These are phyloP conservation scores for Druceiella hillmani DNA, from an alignment of 2,888 invertebrate species.

Conservation along the genomic window DNA sequence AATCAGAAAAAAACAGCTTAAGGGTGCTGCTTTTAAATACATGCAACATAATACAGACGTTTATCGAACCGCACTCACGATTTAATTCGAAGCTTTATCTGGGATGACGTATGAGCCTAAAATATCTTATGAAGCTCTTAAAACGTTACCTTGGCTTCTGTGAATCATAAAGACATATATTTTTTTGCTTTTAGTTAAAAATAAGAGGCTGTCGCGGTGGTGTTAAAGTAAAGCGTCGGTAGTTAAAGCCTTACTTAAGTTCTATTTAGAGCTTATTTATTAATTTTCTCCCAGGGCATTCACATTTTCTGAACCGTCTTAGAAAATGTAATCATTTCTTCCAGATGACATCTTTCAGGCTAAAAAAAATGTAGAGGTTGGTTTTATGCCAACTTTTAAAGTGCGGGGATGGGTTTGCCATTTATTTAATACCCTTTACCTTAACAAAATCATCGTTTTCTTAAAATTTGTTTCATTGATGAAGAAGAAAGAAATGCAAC, in stretches of 20 bases:
- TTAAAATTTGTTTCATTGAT: background rate
- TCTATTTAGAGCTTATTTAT: background rate
- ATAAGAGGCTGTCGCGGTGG: too few species aligned
- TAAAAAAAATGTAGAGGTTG: background rate
- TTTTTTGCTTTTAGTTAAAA: too few species aligned
- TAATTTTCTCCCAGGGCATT: background rate
- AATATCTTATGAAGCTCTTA: too few species aligned
- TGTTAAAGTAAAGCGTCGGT: too few species aligned
- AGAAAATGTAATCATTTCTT: background rate
- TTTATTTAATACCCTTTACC: background rate
- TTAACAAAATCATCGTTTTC: background rate
- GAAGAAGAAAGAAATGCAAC: background rate
- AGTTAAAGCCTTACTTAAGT: background rate
- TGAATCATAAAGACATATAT: too few species aligned
- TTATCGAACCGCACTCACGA: too few species aligned
- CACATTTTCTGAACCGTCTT: background rate
- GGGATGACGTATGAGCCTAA: too few species aligned
- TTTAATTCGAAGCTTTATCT: too few species aligned
- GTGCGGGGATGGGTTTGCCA: background rate
- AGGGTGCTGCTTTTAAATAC: too few species aligned
- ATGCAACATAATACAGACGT: too few species aligned
- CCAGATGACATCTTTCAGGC: background rate
- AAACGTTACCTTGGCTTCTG: too few species aligned
- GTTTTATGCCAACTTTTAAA: background rate
- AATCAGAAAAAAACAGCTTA: too few species aligned